These are phyloP conservation scores for Lasioglossum villosulum DNA, from an alignment of 2,888 invertebrate species.

Conservation along the genomic window DNA sequence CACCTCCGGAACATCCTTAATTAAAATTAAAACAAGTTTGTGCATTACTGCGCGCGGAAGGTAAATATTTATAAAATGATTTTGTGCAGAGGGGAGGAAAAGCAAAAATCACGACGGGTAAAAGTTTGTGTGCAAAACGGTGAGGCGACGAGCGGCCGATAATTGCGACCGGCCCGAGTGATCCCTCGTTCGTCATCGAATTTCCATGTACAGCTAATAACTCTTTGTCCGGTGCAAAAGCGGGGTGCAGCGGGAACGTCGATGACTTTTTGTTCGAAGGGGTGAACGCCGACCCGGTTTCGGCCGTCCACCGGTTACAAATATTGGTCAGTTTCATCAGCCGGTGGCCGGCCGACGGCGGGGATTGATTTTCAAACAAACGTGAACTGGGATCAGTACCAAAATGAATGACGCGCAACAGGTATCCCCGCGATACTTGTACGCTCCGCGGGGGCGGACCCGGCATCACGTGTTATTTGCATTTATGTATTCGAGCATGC, in stretches of 20 bases:
- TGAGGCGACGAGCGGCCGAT: background rate
- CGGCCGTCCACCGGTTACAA: constrained; percentile 34
- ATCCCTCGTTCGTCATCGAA: constrained; percentile 8
- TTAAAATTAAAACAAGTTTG: too few species aligned
- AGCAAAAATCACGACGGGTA: background rate
- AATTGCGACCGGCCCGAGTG: constrained; percentile 1
- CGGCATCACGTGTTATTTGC: constrained; percentile 73
- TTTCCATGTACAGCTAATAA: constrained; percentile 14
- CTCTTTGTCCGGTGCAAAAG: background rate
- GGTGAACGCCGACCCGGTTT: constrained; percentile 6
- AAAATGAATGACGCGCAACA: constrained; percentile 81
- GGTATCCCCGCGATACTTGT: constrained; percentile 74
- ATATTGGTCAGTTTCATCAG: constrained; percentile 68
- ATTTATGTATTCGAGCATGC: constrained; percentile 58
- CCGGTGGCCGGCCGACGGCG: constrained; percentile 26
- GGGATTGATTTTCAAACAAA: constrained; percentile 71
- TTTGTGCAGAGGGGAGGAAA: background rate
- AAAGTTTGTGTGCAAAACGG: background rate
- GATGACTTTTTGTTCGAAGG: constrained; percentile 5
- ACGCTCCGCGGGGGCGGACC: constrained; percentile 61
- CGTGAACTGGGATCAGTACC: constrained; percentile 79
- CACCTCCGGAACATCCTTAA: too few species aligned
- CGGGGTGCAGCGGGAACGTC: background rate
- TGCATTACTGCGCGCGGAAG: too few species aligned
- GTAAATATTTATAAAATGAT: background rate